Evolutionary conservation across 1,140 invertebrate genomes (phyloP).

Genomic region (Metopolophium dirhodum): DNA sequence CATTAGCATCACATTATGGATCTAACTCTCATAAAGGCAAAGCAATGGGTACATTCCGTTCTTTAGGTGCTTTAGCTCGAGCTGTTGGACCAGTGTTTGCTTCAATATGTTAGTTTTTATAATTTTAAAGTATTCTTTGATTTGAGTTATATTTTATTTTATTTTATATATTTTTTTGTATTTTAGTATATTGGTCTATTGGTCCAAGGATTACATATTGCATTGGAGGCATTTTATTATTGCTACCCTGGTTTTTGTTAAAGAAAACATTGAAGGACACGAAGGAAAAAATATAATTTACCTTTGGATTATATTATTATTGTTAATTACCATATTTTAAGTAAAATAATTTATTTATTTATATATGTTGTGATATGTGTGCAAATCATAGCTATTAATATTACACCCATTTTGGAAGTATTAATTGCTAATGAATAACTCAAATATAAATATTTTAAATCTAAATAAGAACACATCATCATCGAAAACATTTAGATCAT

Average conservation of each 20-base stretch:
- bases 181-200: slow-evolving; percentile 81
- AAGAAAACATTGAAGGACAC: slow-evolving; percentile 37
- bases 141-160: slow-evolving; percentile 55
- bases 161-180: slow-evolving; percentile 60
- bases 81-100: slow-evolving; percentile 91
- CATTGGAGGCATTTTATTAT: slow-evolving; percentile 72
- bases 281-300: slow-evolving; percentile 36
- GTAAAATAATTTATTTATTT: background rate
- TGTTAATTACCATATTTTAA: background rate
- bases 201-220: slow-evolving; percentile 78
- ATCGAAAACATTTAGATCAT: background rate
- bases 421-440: background rate
- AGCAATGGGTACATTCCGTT: slow-evolving; percentile 91
- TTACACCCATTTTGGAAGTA: background rate
- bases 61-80: slow-evolving; percentile 89
- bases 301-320: background rate
- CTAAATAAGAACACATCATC: background rate
- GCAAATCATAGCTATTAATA: background rate
- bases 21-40: slow-evolving; percentile 86
- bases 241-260: slow-evolving; percentile 67
- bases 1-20: slow-evolving; percentile 84
- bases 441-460: background rate
- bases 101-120: slow-evolving; percentile 70
- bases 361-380: background rate
- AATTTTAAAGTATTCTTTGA: background rate